Percentiles rank a stretch among this genome's conserved stretches.
These are phyloP conservation scores for Polyploca ridens DNA, from an alignment of 2,888 invertebrate genomes.

Conservation along the genomic window DNA sequence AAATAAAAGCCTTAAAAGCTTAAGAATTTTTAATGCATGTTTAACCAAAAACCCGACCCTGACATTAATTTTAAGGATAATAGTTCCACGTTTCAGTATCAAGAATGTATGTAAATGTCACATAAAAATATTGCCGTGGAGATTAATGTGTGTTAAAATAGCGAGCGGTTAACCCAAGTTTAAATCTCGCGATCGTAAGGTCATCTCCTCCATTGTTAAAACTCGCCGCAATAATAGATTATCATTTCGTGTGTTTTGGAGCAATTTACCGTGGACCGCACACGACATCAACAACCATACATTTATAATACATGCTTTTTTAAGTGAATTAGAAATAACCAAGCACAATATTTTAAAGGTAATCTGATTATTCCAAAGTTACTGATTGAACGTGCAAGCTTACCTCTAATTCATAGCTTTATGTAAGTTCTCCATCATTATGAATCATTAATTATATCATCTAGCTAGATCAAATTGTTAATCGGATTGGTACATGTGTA, in stretches of 20 bases:
- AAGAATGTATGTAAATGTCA: constrained; percentile 32
- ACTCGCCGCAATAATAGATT: constrained; percentile 73
- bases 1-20: constrained; percentile 33
- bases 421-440: background rate
- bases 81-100: constrained; percentile 30
- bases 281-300: constrained; percentile 42
- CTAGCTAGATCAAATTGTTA: background rate
- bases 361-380: no score
- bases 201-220: constrained; percentile 75
- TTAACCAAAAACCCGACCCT: background rate
- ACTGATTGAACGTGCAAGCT: no score
- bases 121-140: constrained; percentile 32
- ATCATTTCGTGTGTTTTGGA: constrained; percentile 77
- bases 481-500: background rate
- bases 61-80: constrained; percentile 15
- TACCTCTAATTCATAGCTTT: no score
- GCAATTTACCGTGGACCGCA: constrained; percentile 69
- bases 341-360: no score
- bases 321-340: no score
- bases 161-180: constrained; percentile 44
- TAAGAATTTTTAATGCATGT: background rate
- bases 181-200: constrained; percentile 67
- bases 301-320: background rate
- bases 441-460: background rate
- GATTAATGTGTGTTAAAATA: constrained; percentile 48